These are phyloP conservation scores for Leptogaster cylindrica DNA, from an alignment of 2,888 invertebrate species.

Conservation along the genomic window DNA sequence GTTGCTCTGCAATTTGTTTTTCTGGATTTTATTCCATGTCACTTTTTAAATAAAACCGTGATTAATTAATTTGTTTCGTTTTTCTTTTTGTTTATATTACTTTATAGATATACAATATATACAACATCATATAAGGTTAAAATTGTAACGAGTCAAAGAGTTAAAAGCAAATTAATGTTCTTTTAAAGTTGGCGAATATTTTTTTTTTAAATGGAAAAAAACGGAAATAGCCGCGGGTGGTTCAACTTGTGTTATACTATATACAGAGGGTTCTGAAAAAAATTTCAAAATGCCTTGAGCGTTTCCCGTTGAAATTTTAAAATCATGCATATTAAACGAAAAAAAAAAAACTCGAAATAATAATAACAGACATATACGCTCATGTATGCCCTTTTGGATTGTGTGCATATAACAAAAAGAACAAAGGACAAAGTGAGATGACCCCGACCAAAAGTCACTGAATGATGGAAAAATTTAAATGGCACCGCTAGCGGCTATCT, in stretches of 20 bases:
- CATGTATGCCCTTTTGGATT: no score
- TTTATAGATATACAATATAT: no score
- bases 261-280: not conserved
- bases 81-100: no score
- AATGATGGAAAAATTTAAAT: conserved; percentile 10
- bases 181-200: not conserved
- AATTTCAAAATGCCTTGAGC: not conserved
- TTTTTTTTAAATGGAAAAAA: not conserved
- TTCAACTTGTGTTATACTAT: not conserved
- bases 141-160: not conserved
- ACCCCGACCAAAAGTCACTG: conserved; percentile 9
- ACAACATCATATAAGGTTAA: not conserved
- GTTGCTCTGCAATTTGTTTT: no score
- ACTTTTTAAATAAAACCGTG: no score
- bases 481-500: not conserved
- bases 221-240: not conserved
- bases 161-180: conserved; percentile 7
- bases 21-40: no score
- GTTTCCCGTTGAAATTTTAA: not conserved
- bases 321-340: not conserved
- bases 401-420: not conserved
- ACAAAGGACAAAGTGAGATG: not conserved
- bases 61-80: no score
- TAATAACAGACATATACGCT: no score
- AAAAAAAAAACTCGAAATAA: no score